A percentile compares a stretch with the other conserved stretches of the same genome.
Conservation (phyloP, 2,888 invertebrate genomes). For the Archips crataeganus region DNA sequence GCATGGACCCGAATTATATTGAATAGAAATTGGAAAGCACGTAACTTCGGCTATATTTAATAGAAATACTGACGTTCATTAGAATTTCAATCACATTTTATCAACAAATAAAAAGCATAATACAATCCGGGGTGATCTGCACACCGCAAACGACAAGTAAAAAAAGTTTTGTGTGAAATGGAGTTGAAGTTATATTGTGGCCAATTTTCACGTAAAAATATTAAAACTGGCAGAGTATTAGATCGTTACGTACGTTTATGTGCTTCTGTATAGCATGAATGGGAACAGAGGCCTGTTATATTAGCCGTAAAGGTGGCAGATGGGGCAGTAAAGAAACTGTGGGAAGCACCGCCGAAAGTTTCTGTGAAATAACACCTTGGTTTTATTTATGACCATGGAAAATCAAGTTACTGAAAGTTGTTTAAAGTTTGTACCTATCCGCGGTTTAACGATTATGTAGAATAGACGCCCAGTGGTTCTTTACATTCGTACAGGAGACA, state of each 20-base stretch:
- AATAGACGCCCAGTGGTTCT: constrained; percentile 17
- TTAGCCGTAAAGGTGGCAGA: constrained; percentile 37
- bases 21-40: too few species aligned
- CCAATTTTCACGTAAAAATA: constrained; percentile 37
- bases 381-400: constrained; percentile 13
- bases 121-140: background rate
- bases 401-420: constrained; percentile 7
- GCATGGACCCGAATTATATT: too few species aligned
- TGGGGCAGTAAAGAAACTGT: constrained; percentile 40
- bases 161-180: background rate
- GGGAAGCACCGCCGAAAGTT: constrained; percentile 21
- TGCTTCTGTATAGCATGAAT: constrained; percentile 36
- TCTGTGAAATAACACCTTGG: constrained; percentile 7
- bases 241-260: constrained; percentile 41
- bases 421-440: constrained; percentile 2
- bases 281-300: constrained; percentile 29
- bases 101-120: background rate
- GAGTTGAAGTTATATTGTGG: constrained; percentile 28
- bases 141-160: background rate
- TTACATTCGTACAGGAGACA: constrained; percentile 1
- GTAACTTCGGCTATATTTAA: too few species aligned
- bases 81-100: background rate
- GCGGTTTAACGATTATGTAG: background rate
- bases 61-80: background rate
- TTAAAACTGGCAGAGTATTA: constrained; percentile 28